These are phyloP conservation scores for Cactoblastis cactorum DNA, from an alignment of 2,888 invertebrate species.

Conservation along the genomic window DNA sequence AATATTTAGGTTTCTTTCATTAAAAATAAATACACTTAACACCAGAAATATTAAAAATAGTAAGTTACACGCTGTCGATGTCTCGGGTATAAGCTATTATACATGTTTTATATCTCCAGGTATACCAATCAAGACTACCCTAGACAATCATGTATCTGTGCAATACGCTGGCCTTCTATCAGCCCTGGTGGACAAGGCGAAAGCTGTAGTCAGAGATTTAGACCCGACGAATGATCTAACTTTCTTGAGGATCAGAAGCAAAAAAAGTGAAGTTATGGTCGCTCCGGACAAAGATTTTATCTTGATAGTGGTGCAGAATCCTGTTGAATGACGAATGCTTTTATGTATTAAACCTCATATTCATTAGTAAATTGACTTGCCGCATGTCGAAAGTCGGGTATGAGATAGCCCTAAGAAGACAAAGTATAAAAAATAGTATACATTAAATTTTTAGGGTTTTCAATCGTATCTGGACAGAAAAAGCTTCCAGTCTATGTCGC, in stretches of 20 bases:
- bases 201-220: constrained; percentile 93
- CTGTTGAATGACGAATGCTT: constrained; percentile 66
- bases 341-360: constrained; percentile 16
- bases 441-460: too few relatives aligned
- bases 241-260: constrained; percentile 95
- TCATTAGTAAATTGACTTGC: constrained; percentile 12
- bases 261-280: constrained; percentile 98
- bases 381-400: not conserved
- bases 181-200: constrained; percentile 92
- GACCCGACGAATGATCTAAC: constrained; percentile 97
- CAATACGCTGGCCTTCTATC: constrained; percentile 95
- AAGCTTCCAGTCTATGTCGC: too few relatives aligned
- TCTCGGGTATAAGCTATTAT: too few relatives aligned
- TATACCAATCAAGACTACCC: constrained; percentile 92
- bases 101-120: not conserved
- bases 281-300: constrained; percentile 98
- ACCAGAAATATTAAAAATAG: too few relatives aligned
- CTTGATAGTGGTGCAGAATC: constrained; percentile 94
- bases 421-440: too few relatives aligned
- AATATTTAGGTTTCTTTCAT: too few relatives aligned
- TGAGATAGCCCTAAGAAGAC: too few relatives aligned
- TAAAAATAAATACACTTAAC: too few relatives aligned
- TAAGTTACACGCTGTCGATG: too few relatives aligned
- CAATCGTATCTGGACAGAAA: too few relatives aligned
- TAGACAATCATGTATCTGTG: constrained; percentile 96